Evolutionary conservation across 2,888 invertebrate genomes (phyloP).

Genomic region (Sericinus montela): DNA sequence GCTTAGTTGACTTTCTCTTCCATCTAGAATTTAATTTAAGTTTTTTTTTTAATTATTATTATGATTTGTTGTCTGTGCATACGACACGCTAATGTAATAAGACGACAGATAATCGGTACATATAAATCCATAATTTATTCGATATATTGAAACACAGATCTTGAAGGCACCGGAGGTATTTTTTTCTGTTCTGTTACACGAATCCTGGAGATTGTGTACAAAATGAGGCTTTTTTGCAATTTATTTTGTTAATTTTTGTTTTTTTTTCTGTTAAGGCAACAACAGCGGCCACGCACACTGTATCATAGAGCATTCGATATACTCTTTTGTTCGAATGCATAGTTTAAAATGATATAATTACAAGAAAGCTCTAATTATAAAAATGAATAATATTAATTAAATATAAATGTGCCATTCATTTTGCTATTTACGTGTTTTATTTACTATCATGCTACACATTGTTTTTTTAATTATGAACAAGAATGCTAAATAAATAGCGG

Average conservation of each 20-base stretch:
- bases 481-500: no score
- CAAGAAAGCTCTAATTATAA: constrained; percentile 78
- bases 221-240: constrained; percentile 54
- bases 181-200: constrained; percentile 31
- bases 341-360: constrained; percentile 67
- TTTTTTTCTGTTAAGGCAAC: constrained; percentile 42
- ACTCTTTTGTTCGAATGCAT: constrained; percentile 64
- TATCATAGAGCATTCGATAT: constrained; percentile 59
- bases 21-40: constrained; percentile 67
- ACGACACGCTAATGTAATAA: constrained; percentile 20
- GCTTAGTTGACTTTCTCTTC: constrained; percentile 73
- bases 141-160: constrained; percentile 44
- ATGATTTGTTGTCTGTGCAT: constrained; percentile 58
- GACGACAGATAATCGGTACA: constrained; percentile 14
- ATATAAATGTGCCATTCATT: constrained; percentile 81
- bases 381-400: constrained; percentile 80
- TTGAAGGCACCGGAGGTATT: constrained; percentile 39
- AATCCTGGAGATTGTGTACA: constrained; percentile 61
- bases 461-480: no score
- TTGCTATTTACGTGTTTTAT: constrained; percentile 76
- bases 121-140: constrained; percentile 47
- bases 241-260: constrained; percentile 36
- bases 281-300: constrained; percentile 43
- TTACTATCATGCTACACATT: constrained; percentile 27
- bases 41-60: constrained; percentile 57